Evolutionary conservation across 2,113 vertebrate genomes (phyloP).

Genomic region (Heliornis fulica): DNA sequence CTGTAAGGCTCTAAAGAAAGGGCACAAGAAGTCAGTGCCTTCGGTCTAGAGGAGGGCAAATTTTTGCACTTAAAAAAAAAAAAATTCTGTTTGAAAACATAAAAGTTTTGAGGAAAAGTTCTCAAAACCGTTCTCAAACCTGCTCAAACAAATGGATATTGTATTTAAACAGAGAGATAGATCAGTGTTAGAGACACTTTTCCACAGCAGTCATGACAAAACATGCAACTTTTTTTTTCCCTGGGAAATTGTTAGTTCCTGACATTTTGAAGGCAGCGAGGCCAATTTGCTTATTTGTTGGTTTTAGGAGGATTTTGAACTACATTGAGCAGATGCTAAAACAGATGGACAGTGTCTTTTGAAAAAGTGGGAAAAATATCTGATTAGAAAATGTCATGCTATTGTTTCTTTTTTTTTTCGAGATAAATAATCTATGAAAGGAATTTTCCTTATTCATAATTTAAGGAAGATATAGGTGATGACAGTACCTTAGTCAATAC

Average conservation of each 20-base stretch:
- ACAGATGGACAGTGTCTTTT: slow-evolving; percentile 74
- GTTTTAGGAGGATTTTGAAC: slow-evolving; percentile 60
- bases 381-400: slow-evolving; percentile 69
- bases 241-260: neutral
- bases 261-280: slow-evolving; percentile 25
- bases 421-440: slow-evolving; percentile 51
- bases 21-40: neutral
- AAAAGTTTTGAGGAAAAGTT: neutral
- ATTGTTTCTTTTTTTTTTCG: slow-evolving; percentile 52
- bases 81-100: neutral
- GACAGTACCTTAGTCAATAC: neutral
- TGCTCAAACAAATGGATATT: neutral
- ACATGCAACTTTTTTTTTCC: neutral
- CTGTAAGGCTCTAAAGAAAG: neutral
- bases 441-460: slow-evolving; percentile 43
- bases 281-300: slow-evolving; percentile 51
- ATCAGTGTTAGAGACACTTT: neutral
- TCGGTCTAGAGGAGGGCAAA: neutral
- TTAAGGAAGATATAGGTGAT: neutral
- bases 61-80: neutral
- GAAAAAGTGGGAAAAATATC: slow-evolving; percentile 60
- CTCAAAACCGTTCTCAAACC: neutral
- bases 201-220: neutral
- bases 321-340: slow-evolving; percentile 70
- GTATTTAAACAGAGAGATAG: neutral